Evolutionary conservation across 2,888 invertebrate genomes (phyloP).

Genomic region (Idaea dimidiata): DNA sequence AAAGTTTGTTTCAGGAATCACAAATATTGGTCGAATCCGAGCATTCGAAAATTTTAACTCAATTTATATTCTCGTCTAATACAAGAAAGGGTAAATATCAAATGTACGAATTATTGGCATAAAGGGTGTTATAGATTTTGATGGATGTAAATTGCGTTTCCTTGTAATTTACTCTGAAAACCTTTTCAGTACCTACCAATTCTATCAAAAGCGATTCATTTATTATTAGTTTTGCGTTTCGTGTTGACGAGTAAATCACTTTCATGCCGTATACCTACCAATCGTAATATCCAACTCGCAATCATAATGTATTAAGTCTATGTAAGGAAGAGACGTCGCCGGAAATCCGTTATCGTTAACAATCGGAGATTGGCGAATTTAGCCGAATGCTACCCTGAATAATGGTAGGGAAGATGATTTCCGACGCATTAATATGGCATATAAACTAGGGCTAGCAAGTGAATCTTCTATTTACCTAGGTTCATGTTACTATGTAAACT

Average conservation of each 20-base stretch:
- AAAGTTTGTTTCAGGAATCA: constrained; percentile 33
- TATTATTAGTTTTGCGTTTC: constrained; percentile 19
- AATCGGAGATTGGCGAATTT: constrained; percentile 27
- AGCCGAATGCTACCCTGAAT: constrained; percentile 13
- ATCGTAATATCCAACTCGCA: constrained; percentile 15
- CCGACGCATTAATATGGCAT: constrained; percentile 26
- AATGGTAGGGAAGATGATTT: constrained; percentile 18
- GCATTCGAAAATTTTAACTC: constrained; percentile 23
- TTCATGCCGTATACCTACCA: constrained; percentile 18
- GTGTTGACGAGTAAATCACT: constrained; percentile 16
- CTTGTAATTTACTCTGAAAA: neutral
- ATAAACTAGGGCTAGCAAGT: constrained; percentile 22
- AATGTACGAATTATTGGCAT: constrained; percentile 14
- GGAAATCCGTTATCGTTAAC: constrained; percentile 30
- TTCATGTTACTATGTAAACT: neutral
- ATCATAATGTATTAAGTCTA: constrained; percentile 24
- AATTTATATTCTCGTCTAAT: constrained; percentile 31
- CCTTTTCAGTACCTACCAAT: neutral
- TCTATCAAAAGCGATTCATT: constrained; percentile 12
- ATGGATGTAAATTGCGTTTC: neutral
- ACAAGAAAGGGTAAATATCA: constrained; percentile 18
- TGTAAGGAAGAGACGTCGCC: constrained; percentile 22
- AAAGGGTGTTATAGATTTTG: constrained; percentile 6
- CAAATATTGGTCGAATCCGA: constrained; percentile 31
- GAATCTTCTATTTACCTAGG: neutral